A percentile compares a stretch with the other conserved stretches of the same genome.
phyloP scores from a whole-genome alignment of 2,888 invertebrate species.

The Agonum fuliginosum region DNA sequence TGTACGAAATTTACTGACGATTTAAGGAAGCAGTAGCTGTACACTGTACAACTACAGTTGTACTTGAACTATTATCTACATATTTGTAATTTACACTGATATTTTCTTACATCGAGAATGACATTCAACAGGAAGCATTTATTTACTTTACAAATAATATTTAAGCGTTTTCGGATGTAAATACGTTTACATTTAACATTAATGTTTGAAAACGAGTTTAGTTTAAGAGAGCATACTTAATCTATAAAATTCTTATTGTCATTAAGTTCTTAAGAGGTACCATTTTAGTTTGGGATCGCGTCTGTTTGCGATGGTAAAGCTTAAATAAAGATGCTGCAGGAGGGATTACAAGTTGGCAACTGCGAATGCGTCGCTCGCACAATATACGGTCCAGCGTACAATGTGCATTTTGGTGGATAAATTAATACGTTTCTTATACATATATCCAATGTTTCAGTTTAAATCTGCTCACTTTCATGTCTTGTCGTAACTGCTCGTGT shows the following conservation, averaged over 20 bases:
- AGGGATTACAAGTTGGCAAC: slow-evolving; percentile 16
- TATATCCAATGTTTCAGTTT: slow-evolving; percentile 81
- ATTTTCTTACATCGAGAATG: slow-evolving; percentile 50
- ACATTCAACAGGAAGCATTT: slow-evolving; percentile 51
- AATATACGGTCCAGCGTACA: slow-evolving; percentile 57
- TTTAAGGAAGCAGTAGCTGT: slow-evolving; percentile 20
- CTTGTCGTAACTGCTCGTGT: slow-evolving; percentile 78
- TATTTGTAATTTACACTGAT: slow-evolving; percentile 48
- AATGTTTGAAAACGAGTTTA: slow-evolving; percentile 30
- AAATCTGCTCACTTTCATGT: slow-evolving; percentile 78
- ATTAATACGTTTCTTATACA: slow-evolving; percentile 72
- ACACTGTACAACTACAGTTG: slow-evolving; percentile 20
- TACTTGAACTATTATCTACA: slow-evolving; percentile 34
- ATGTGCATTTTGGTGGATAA: slow-evolving; percentile 13
- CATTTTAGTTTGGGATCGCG: slow-evolving; percentile 31
- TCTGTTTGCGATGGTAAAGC: slow-evolving; percentile 14
- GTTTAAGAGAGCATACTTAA: slow-evolving; percentile 49
- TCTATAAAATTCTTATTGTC: slow-evolving; percentile 57
- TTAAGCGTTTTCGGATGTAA: slow-evolving; percentile 53
- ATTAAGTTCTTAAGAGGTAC: slow-evolving; percentile 54
- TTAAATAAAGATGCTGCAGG: slow-evolving; percentile 39
- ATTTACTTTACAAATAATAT: slow-evolving; percentile 41
- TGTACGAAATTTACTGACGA: slow-evolving; percentile 16
- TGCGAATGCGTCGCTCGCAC: not conserved
- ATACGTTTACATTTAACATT: slow-evolving; percentile 39